Conservation (phyloP, 2,113 vertebrate species). For the Oreochromis aureus region DNA sequence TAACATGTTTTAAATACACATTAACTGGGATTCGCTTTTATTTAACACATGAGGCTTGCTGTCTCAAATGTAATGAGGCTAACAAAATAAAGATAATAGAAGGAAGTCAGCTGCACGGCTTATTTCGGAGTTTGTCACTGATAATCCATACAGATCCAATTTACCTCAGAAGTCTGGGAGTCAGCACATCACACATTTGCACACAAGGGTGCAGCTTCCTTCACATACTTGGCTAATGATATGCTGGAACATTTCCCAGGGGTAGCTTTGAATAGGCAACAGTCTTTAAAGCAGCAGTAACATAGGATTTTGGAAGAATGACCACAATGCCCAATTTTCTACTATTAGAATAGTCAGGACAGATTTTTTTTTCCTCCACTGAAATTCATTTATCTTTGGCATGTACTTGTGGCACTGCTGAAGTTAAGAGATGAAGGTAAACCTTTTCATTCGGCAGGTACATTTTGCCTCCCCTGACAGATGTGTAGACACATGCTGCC, state of each 20-base stretch:
- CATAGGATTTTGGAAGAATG: not conserved
- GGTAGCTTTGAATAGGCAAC: not conserved
- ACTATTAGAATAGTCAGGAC: not conserved
- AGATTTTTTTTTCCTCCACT: not conserved
- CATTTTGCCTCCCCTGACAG: conserved; percentile 6
- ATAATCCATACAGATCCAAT: not conserved
- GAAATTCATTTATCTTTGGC: not conserved
- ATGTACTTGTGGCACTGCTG: not conserved
- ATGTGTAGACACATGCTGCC: not conserved
- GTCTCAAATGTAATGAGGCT: not conserved
- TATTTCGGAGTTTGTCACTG: not conserved
- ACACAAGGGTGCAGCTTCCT: not conserved
- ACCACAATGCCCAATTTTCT: not conserved
- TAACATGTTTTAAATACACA: not conserved
- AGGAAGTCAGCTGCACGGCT: not conserved
- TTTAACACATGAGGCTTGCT: not conserved
- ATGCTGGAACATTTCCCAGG: not conserved
- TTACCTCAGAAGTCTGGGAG: not conserved
- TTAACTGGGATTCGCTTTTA: not conserved
- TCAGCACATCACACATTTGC: conserved; percentile 5
- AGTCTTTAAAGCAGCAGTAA: not conserved
- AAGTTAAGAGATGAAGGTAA: not conserved
- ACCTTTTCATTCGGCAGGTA: not conserved
- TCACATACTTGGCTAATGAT: not conserved
- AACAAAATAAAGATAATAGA: not conserved